These are phyloP conservation scores for Smutsia gigantea DNA, from an alignment of 2,797 vertebrate species.

Conservation along the genomic window DNA sequence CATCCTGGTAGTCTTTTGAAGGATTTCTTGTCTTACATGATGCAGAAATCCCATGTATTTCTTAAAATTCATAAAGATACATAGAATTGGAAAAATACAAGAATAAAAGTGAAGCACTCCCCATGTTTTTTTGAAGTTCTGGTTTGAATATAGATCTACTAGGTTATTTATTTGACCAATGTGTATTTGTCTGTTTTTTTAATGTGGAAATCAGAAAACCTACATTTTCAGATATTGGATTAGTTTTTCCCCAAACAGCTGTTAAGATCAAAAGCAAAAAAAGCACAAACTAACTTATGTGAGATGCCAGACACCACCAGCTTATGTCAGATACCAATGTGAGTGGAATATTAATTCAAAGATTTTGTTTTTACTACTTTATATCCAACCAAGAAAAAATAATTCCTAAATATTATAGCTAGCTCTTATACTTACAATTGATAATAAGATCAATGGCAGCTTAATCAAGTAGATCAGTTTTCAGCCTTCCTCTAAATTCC, in stretches of 20 bases:
- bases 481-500: neutral
- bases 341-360: neutral
- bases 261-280: constrained; percentile 7
- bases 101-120: neutral
- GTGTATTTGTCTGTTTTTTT: neutral
- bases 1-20: neutral
- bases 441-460: neutral
- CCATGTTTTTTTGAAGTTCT: neutral
- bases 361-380: neutral
- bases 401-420: neutral
- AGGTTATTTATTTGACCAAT: neutral
- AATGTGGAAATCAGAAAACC: neutral
- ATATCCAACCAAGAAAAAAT: neutral
- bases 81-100: neutral
- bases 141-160: neutral
- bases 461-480: neutral
- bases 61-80: neutral
- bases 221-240: neutral
- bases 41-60: neutral
- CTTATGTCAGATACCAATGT: neutral
- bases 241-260: neutral
- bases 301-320: neutral
- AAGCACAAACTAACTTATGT: neutral
- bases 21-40: neutral
- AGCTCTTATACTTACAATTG: neutral